Percentiles rank a stretch among this genome's conserved stretches.
phyloP scores from a whole-genome alignment of 2,113 vertebrate species.

The Prolemur simus region DNA sequence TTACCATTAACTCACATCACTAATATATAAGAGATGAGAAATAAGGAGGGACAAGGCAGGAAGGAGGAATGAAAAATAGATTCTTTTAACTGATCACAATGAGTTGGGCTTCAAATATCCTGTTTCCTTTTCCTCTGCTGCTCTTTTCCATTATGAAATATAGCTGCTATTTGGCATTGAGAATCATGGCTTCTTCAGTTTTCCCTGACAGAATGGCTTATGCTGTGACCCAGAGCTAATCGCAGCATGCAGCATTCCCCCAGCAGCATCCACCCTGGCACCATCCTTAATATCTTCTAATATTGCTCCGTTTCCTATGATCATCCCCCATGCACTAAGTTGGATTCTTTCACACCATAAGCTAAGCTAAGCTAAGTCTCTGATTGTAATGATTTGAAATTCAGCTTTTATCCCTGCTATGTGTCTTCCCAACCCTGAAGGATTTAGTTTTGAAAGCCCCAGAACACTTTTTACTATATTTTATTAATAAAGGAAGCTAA shows the following conservation, averaged over 20 bases:
- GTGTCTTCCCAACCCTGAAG: constrained; percentile 30
- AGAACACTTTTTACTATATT: background rate
- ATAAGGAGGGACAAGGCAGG: background rate
- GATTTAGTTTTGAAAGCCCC: constrained; percentile 42
- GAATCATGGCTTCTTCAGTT: background rate
- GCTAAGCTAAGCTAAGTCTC: constrained; percentile 30
- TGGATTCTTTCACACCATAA: background rate
- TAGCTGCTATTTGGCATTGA: background rate
- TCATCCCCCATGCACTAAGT: background rate
- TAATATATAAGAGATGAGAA: background rate
- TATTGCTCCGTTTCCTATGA: background rate
- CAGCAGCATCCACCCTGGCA: background rate
- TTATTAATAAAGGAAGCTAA: constrained; percentile 24
- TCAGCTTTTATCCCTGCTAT: constrained; percentile 19
- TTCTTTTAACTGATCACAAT: background rate
- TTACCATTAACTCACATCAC: background rate
- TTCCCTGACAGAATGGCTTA: background rate
- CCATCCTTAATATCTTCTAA: background rate
- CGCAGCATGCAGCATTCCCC: background rate
- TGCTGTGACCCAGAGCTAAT: background rate
- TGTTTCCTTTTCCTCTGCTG: background rate
- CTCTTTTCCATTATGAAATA: background rate
- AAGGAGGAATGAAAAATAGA: background rate
- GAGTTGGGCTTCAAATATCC: background rate
- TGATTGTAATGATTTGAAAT: constrained; percentile 45